Evolutionary conservation across 2,888 invertebrate species (phyloP).

Genomic region (Hymenopus coronatus): DNA sequence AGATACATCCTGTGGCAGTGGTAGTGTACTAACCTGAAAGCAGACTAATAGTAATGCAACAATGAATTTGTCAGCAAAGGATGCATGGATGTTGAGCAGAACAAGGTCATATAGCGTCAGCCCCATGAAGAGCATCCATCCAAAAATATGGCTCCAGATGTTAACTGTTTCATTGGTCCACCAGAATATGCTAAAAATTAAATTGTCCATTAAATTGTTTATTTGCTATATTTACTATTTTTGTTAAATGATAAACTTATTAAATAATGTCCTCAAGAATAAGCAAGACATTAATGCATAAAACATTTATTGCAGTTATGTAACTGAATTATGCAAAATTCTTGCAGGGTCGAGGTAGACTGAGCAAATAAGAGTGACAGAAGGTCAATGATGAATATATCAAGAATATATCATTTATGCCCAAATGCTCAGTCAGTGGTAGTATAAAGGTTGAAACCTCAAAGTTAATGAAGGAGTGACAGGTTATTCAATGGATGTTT

Average conservation of each 20-base stretch:
- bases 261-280: too few species aligned
- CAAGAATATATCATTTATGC: too few species aligned
- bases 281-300: too few species aligned
- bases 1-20: neutral
- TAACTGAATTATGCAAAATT: too few species aligned
- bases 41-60: constrained; percentile 80
- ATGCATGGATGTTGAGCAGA: constrained; percentile 74
- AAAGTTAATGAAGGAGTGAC: too few species aligned
- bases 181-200: constrained; percentile 77
- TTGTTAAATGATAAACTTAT: too few species aligned
- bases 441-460: too few species aligned
- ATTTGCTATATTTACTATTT: too few species aligned
- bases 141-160: constrained; percentile 94
- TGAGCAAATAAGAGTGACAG: neutral
- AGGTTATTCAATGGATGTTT: too few species aligned
- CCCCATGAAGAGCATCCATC: constrained; percentile 77
- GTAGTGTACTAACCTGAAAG: constrained; percentile 69
- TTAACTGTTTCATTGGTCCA: constrained; percentile 98
- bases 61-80: constrained; percentile 78
- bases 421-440: too few species aligned
- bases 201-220: neutral
- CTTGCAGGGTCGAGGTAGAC: neutral
- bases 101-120: constrained; percentile 81
- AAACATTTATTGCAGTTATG: neutral
- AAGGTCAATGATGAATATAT: neutral